Evolutionary conservation across 2,888 invertebrate genomes (phyloP), one percentile per base, ranked within the genome.

Genomic region (Torymus tubicola): DNA sequence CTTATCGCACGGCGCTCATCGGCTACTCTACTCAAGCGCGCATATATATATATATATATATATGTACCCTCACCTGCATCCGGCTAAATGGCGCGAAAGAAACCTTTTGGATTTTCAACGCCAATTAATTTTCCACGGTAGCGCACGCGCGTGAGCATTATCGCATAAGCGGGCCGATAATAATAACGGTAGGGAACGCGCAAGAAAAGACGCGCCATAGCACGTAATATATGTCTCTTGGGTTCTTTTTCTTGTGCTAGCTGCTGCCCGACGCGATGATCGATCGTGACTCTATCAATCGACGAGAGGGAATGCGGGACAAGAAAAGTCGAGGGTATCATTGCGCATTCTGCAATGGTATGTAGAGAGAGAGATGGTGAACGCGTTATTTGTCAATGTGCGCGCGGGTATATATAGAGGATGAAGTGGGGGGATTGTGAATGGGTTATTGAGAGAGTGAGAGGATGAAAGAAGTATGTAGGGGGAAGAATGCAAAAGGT

Each of bases 281-380:
- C 50, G 77, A 78, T 78, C 77, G 58, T 31, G 77, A 58, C 31
- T 52, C 52, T 77, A 70, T 71, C 77, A 71, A 77, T 60, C 69
- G 74, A 24, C 55, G 42, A 31, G 31, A 24, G 53, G 16, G 61
- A 77, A 70, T 77, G 69, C 55, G 65, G 58, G 24, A 11, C n/a
- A 24, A 42, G 11, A 50, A 42, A 8, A 42, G 42, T 42, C 42
- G 42, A 42, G 42, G 42, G 42, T 1, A 21, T 21, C 21, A 42
- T 42, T 42, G 42, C 42, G 42, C 42, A 42, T 42, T 42, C 8
- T 42, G 42, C 42, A 42, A 8, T 42, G 8, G 42, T 5, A 42
- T 42, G 10, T 42, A 8, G 8, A 21, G 21, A 21, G 21, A 21
- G 21, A 21, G 21, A 21, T 2, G 21, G 21, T 21, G 42, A 8